A percentile compares a stretch with the other conserved stretches of the same genome.
Evolutionary conservation across 2,113 vertebrate genomes (phyloP).

Genomic region (Lepisosteus oculatus): DNA sequence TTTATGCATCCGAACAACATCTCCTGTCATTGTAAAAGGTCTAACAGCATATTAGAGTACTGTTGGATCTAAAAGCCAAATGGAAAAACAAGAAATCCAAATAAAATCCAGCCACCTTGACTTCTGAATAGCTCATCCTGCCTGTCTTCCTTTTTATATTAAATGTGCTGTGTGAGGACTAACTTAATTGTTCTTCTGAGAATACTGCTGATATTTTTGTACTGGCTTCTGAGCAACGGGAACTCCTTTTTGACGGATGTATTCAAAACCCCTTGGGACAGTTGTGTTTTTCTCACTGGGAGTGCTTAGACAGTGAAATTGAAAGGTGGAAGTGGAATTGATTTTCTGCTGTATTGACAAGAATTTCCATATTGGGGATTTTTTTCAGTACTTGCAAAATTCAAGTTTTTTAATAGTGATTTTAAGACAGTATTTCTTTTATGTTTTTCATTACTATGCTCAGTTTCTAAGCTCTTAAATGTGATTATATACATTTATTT

Average conservation of each 20-base stretch:
- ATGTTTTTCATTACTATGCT: too few relatives aligned
- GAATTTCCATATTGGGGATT: too few relatives aligned
- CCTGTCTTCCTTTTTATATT: constrained; percentile 52
- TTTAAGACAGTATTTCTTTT: too few relatives aligned
- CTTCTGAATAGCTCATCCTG: constrained; percentile 55
- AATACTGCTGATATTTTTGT: constrained; percentile 15
- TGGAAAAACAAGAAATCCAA: constrained; percentile 61
- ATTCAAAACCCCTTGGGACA: not conserved
- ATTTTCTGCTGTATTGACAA: too few relatives aligned
- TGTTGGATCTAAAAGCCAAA: constrained; percentile 11
- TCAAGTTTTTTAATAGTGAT: too few relatives aligned
- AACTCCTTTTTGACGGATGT: constrained; percentile 24
- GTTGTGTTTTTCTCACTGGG: not conserved
- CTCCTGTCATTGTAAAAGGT: too few relatives aligned
- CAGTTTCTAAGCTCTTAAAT: too few relatives aligned
- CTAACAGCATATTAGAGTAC: too few relatives aligned
- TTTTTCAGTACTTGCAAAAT: too few relatives aligned
- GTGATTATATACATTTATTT: too few relatives aligned
- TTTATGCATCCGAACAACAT: too few relatives aligned
- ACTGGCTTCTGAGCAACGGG: not conserved
- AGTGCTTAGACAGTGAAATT: not conserved
- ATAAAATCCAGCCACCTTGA: constrained; percentile 46
- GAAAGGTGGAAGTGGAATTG: not conserved
- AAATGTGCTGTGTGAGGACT: not conserved
- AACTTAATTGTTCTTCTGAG: not conserved